Percentiles rank a stretch among this genome's conserved stretches.
These are phyloP conservation scores for Struthio camelus DNA, from an alignment of 2,113 vertebrate genomes.

Conservation along the genomic window DNA sequence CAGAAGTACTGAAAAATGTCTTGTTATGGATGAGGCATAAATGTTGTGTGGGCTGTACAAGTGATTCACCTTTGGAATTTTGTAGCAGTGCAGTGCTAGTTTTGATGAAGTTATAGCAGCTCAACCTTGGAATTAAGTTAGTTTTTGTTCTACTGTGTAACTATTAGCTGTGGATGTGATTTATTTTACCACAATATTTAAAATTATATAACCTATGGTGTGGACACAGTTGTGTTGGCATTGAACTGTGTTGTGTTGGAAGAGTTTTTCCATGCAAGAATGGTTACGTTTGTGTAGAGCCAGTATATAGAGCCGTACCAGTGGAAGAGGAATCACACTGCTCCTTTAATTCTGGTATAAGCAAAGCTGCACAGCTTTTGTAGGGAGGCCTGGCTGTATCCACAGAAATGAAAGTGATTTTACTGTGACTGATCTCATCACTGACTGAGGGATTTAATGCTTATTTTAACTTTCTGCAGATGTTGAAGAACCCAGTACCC, in stretches of 20 bases:
- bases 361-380: neutral
- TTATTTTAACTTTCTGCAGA: constrained; percentile 57
- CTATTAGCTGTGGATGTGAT: neutral
- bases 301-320: neutral
- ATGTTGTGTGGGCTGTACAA: constrained; percentile 26
- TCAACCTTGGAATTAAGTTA: neutral
- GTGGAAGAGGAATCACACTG: neutral
- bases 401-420: neutral
- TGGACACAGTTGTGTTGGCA: neutral
- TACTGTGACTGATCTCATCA: neutral
- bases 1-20: constrained; percentile 21
- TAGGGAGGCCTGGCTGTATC: neutral
- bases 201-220: neutral
- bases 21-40: constrained; percentile 34
- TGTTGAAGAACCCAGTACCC: constrained; percentile 71
- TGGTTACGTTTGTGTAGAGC: neutral
- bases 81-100: neutral
- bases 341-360: neutral
- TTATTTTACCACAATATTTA: constrained; percentile 18
- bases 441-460: neutral
- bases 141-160: neutral
- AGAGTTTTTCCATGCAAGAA: neutral
- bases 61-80: constrained; percentile 31
- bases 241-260: neutral
- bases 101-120: neutral